Base-by-base conservation (phyloP, 2,113 vertebrate species). In the Burhinus oedicnemus region DNA sequence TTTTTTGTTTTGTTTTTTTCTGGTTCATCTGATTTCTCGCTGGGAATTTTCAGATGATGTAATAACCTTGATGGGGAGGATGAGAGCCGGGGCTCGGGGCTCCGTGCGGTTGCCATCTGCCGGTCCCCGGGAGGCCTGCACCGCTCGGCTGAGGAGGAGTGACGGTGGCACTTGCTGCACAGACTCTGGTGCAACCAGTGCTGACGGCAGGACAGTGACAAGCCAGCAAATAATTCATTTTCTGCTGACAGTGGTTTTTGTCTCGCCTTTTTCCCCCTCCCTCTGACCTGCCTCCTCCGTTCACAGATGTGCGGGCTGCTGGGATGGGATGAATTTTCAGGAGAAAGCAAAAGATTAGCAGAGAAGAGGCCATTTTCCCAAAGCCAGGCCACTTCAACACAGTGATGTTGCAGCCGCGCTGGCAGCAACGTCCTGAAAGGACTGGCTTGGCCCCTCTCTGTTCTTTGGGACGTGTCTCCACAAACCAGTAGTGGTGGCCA, bases 91-190 rank as follows among this genome's bases (percentile, higher is more conserved):
- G 88, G 68, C 64, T 74, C 25, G 5, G 72, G 88, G 68, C 64
- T 74, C 42, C 60, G 32, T 72, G 83, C 79, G 95, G 95, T 97
- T 96, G 96, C 98, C 98, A 97, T 94, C 98, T 98, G 96, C 97
- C 7, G 98, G 95, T 95, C 79, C 62, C 65, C 16, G 76, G 82
- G 71, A 96, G 95, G 49, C 72, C 11, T 91, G 93, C 91, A 96
- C 8, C 49, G 34, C 81, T 72, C 30, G 60, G 54, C 61, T 27
- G 16, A 70, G 44, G 38, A 61, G 12, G 14, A 54, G 52, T 11
- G 55, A 38, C 9, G 6, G 21, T 85, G 79, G 23, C 62, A 4
- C 89, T 94, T 7, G 75, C 90, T 75, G 64, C 70, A 26, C 16
- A 0, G 69, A 5, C 65, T 87, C 66, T 25, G 16, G 34, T 45